These are phyloP conservation scores for Melieria omissa DNA, from an alignment of 2,888 invertebrate species.

Conservation along the genomic window DNA sequence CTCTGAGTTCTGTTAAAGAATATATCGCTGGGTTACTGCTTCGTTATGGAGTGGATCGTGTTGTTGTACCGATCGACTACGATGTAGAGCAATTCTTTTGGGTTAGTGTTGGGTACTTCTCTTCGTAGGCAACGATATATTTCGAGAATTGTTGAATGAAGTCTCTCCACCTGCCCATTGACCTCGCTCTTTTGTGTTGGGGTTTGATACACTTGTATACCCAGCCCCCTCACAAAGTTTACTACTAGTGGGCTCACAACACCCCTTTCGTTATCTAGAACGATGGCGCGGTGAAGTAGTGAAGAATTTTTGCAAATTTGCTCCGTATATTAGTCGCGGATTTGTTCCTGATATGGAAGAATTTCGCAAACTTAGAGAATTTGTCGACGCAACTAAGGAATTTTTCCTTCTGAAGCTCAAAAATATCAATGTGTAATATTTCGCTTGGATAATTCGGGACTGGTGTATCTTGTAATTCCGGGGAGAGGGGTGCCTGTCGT, in stretches of 20 bases:
- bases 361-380: not conserved
- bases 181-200: slow-evolving; percentile 8
- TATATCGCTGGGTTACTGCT: slow-evolving; percentile 17
- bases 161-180: slow-evolving; percentile 5
- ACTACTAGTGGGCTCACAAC: too few relatives aligned
- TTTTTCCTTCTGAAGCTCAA: slow-evolving; percentile 20
- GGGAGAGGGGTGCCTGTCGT: slow-evolving; percentile 28
- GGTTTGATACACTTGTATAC: slow-evolving; percentile 12
- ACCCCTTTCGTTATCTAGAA: too few relatives aligned
- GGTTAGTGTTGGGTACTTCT: slow-evolving; percentile 19
- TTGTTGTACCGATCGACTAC: slow-evolving; percentile 18
- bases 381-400: slow-evolving; percentile 14
- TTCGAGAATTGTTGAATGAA: slow-evolving; percentile 25
- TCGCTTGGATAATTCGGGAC: slow-evolving; percentile 17
- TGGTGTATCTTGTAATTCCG: not conserved
- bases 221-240: not conserved
- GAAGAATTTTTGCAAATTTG: slow-evolving; percentile 4
- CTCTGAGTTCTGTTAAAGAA: slow-evolving; percentile 13
- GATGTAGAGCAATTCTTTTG: slow-evolving; percentile 13
- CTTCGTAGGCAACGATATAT: slow-evolving; percentile 19
- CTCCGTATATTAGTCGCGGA: slow-evolving; percentile 4
- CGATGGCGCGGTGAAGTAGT: slow-evolving; percentile 8
- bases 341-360: not conserved
- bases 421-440: slow-evolving; percentile 9
- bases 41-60: slow-evolving; percentile 21